Evolutionary conservation across 2,888 invertebrate species (phyloP), one percentile per base, ranked within the genome.

Genomic region (Alentia gelatinosa): DNA sequence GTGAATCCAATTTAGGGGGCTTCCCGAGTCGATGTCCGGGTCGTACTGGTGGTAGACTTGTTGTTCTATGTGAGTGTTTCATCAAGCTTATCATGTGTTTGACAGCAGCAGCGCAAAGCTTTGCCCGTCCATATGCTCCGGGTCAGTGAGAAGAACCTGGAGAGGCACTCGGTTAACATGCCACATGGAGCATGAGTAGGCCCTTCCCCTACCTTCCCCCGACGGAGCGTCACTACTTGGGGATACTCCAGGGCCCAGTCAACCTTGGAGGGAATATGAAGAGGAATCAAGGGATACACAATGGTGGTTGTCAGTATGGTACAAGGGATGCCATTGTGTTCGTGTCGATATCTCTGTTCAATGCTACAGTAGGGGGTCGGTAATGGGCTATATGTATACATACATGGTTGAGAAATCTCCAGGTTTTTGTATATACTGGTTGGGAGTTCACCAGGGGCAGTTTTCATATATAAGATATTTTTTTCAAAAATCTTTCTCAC

Each of bases 51-150:
- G 68, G 68, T 26, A 68, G 30, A 26, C 68, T 4, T 68, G 68
- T 68, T 68, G 68, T 68, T 68, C 68, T 68, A 30, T 15, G 12
- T 12, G 33, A 83, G 83, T 83, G 83, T 83, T 83, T 83, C 37
- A 83, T 83, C 83, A 83, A 83, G 40, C 83, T 40, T 83, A 40
- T 83, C 83, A 83, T 83, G 83, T 83, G 83, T 83, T 83, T 37
- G 39, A 37, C 9, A 12, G 19, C 37, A 15, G 40, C 26, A 75
- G 75, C 19, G 23, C 19, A 19, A 75, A n/a, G 75, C 33, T 12
- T 50, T 35, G 83, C 83, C 75, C 39, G n/a, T 83, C 26, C 39
- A 83, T 83, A 83, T 40, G 39, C 23, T n/a, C 30, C 35, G 37
- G 83, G 83, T 83, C 83, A 83, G 39, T 83, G 83, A 39, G 23